Conservation (phyloP, 2,797 vertebrate genomes). For the Coregonus suidteri region DNA sequence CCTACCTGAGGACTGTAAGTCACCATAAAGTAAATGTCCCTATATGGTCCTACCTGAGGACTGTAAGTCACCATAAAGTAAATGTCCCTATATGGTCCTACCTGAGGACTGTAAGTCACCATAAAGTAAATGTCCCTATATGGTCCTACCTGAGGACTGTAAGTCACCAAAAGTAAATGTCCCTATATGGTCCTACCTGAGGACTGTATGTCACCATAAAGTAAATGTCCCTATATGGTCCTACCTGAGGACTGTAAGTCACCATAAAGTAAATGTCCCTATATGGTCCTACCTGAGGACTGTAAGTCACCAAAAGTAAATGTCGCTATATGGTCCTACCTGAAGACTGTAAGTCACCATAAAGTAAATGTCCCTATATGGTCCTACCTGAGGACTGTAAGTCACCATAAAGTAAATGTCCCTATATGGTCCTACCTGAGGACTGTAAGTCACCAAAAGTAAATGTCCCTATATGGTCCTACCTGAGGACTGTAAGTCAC, state of each 20-base stretch:
- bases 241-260: no score
- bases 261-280: background rate
- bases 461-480: conserved; percentile 65
- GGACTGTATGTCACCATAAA: no score
- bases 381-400: conserved; percentile 91
- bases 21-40: background rate
- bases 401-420: conserved; percentile 29
- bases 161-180: no score
- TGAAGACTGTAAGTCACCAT: conserved; percentile 83
- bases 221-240: no score
- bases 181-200: no score
- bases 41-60: conserved; percentile 84
- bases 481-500: conserved; percentile 87
- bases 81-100: conserved; percentile 66
- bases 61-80: conserved; percentile 72
- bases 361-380: background rate
- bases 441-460: conserved; percentile 78
- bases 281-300: conserved; percentile 84
- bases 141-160: conserved; percentile 90
- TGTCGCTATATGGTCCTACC: conserved; percentile 74
- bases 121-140: background rate
- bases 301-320: conserved; percentile 71
- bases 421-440: conserved; percentile 80
- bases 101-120: conserved; percentile 86
- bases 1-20: conserved; percentile 89